Evolutionary conservation across 2,888 invertebrate species (phyloP).

Genomic region (Leptinotarsa tumamoca): DNA sequence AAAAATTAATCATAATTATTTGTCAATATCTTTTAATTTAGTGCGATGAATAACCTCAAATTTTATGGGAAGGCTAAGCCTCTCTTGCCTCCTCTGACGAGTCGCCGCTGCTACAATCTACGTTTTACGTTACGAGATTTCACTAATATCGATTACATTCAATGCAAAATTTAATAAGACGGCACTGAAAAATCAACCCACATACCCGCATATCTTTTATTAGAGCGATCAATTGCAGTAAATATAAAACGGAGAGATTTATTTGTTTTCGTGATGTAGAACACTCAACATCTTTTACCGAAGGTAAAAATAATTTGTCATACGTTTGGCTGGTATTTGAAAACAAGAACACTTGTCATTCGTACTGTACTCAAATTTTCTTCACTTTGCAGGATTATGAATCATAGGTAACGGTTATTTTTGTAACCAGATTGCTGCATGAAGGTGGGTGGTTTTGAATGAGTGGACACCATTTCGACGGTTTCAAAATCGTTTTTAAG

Average conservation of each 20-base stretch:
- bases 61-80: no score
- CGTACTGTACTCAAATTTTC: not conserved
- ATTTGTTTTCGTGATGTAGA: slow-evolving; percentile 16
- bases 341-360: slow-evolving; percentile 1
- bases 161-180: not conserved
- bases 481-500: no score
- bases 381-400: not conserved
- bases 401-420: no score
- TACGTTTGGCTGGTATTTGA: slow-evolving; percentile 1
- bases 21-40: no score
- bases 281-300: slow-evolving; percentile 5
- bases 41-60: no score
- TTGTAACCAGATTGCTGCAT: no score
- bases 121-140: not conserved
- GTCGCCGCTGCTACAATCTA: no score
- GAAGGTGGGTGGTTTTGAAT: no score
- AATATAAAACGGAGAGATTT: slow-evolving; percentile 17
- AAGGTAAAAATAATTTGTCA: slow-evolving; percentile 10
- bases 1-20: no score
- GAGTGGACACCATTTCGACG: no score
- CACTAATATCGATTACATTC: not conserved
- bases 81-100: no score
- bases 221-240: slow-evolving; percentile 5
- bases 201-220: slow-evolving; percentile 11
- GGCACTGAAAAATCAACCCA: slow-evolving; percentile 1